A percentile compares a stretch with the other conserved stretches of the same genome.
Evolutionary conservation across 2,797 vertebrate genomes (phyloP).

Genomic region (Agapornis canus): DNA sequence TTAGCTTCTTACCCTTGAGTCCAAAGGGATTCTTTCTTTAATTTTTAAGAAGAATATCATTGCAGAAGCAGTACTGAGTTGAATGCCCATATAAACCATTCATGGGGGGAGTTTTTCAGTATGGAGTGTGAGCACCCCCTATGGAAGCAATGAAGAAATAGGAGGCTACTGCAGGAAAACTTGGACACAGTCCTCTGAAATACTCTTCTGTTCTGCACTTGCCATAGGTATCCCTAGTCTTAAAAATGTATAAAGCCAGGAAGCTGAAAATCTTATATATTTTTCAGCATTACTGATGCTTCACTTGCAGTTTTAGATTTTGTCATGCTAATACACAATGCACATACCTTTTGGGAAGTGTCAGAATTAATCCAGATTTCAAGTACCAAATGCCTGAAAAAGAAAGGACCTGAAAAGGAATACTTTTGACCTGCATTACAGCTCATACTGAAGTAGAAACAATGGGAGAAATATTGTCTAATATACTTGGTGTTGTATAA

Average conservation of each 20-base stretch:
- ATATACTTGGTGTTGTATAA: background rate
- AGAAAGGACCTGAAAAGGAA: background rate
- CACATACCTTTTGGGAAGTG: fast-evolving
- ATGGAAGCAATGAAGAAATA: background rate
- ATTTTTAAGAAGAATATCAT: background rate
- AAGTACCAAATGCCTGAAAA: background rate
- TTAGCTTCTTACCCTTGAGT: background rate
- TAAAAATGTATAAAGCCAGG: background rate
- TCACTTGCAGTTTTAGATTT: background rate
- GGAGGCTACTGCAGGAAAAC: background rate
- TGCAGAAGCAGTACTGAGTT: background rate
- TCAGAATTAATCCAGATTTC: background rate
- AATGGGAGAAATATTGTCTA: background rate
- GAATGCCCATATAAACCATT: background rate
- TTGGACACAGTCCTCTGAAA: background rate
- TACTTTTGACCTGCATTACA: background rate
- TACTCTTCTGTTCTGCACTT: background rate
- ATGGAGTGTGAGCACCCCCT: background rate
- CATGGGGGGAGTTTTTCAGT: background rate
- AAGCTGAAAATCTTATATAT: background rate
- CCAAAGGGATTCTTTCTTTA: background rate
- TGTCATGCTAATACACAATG: background rate
- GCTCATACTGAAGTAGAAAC: background rate
- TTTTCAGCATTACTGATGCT: background rate
- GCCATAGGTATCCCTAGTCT: background rate